Conservation (phyloP, 37 sponge, comb jelly and placozoan species). For the Chondrilla cf. caribensis region DNA sequence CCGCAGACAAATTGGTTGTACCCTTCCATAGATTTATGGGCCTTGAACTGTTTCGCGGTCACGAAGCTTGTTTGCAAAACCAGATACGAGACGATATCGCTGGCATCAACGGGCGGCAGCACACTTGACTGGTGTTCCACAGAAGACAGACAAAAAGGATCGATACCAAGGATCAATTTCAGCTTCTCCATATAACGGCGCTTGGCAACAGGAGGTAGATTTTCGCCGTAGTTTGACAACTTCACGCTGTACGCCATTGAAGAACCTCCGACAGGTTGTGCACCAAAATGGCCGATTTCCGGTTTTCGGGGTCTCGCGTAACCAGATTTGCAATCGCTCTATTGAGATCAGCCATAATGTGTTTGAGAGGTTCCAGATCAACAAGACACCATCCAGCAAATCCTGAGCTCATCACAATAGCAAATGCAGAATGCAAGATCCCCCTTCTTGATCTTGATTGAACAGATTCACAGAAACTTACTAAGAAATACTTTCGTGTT, state of each 20-base stretch:
- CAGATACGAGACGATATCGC: conserved; percentile 1
- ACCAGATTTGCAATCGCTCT: not conserved
- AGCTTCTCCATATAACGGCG: not conserved
- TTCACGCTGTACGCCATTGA: not conserved
- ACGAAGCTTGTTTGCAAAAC: conserved; percentile 9
- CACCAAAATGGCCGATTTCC: not conserved
- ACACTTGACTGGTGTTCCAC: not conserved
- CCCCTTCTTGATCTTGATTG: no score
- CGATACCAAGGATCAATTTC: not conserved
- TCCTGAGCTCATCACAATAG: no score
- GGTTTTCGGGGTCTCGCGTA: not conserved
- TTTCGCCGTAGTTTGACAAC: not conserved
- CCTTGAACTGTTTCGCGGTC: not conserved
- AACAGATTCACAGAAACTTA: no score
- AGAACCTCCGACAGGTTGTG: not conserved
- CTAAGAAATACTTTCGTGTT: no score
- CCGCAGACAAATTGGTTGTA: conserved; percentile 24
- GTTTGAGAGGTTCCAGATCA: no score
- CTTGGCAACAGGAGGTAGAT: not conserved
- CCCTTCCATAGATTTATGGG: conserved; percentile 11
- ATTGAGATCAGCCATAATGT: no score
- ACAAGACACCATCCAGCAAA: no score
- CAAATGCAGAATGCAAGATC: no score
- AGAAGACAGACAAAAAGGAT: not conserved
- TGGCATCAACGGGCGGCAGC: conserved; percentile 15